Base-by-base conservation (phyloP, 2,113 vertebrate genomes). In the Aldabrachelys gigantea region DNA sequence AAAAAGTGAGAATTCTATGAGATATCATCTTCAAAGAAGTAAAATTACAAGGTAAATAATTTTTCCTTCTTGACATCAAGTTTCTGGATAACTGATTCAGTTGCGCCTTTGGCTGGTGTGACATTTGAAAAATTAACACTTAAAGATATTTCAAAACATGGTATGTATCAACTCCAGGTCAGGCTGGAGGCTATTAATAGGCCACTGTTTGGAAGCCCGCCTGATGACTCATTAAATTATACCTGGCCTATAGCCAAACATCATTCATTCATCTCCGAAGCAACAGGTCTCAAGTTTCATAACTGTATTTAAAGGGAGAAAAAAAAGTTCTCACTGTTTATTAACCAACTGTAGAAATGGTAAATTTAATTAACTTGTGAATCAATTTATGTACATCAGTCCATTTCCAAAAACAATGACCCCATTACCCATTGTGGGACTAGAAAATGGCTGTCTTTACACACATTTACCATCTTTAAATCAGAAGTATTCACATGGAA, bases 341-440 rank as follows among this genome's bases (percentile, higher is more conserved):
- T 84, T 95, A 91, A 91, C 38, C 47, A 56, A 10, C 89, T 94
- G 41, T 84, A 78, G 25, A 82, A n/a, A 52, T 17, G 84, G 35
- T 82, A 25, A 59, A 62, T 62, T 7, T 93, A 88, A 96, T 94
- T 93, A 95, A 83, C 38, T 87, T 89, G 29, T 72, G 65, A 90
- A 57, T 31, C 6, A 78, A 22, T 93, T 94, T 88, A 17, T 1
- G 2, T 85, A 16, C 8, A 80, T 72, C 89, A 59, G 7, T 3
- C 80, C 10, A 2, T 90, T 92, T 96, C 81, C 57, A 91, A 96
- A 93, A 87, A 82, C 76, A 94, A 49, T 11, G 76, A 89, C 56
- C 9, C 56, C 0, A 1, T 59, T 89, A 75, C 75, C 3, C 6
- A 76, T 87, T 92, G 56, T 87, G 57, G 50, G 31, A 53, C 5